Evolutionary conservation across 2,113 vertebrate genomes (phyloP), one percentile per base, ranked within the genome.

Genomic region (Sorex araneus): DNA sequence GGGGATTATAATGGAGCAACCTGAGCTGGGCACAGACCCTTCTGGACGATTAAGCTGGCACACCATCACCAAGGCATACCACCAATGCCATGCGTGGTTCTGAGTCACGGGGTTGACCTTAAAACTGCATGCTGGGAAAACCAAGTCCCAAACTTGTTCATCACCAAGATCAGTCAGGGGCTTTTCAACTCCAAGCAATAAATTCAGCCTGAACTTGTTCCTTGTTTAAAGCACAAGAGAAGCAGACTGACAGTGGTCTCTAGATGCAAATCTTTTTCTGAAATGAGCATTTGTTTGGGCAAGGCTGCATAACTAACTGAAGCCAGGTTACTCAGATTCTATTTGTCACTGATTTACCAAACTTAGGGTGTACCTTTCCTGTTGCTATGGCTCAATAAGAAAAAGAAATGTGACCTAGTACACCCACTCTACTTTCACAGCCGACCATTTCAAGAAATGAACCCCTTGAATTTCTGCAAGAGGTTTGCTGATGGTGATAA

Each of bases 61-160:
- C 12, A 32, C 43, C 60, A 47, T 93, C 85, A 82, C 28, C 32
- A 77, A 71, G 90, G 81, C 77, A 74, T 94, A 82, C 83, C 82
- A 84, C 83, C 82, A 84, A 57, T 79, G 67, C 84, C 89, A 89
- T 77, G 89, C 71, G 90, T 80, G 83, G 79, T 84, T 92, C 93
- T 97, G 97, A 97, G 93, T 97, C 97, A 97, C n/a, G 91, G 81
- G 25, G 67, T 94, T 97, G 97, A 96, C 95, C 95, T 97, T 97
- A 94, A 94, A 88, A 87, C 64, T 84, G 79, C 86, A 88, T 45
- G 60, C 89, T 85, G 75, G 75, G 94, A 95, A 85, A 85, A 87
- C 84, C 92, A 91, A 93, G 73, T 84, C 86, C 71, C 54, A 27
- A 73, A 69, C 18, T 77, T 23, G 23, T 27, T 64, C 23, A 25